These are phyloP conservation scores for Amyelois transitella DNA, from an alignment of 1,140 invertebrate genomes.

Conservation along the genomic window DNA sequence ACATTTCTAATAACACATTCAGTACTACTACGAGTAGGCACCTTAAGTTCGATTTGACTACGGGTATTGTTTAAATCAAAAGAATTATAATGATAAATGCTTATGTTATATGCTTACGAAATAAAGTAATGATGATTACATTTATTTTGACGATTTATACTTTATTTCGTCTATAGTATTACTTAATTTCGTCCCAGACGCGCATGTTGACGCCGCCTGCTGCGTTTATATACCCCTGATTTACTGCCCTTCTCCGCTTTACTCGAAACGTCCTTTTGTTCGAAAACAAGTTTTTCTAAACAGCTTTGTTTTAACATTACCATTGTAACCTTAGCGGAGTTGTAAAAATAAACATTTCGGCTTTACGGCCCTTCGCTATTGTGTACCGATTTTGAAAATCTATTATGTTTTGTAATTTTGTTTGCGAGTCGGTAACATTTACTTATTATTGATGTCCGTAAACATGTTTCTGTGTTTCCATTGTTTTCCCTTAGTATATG, in stretches of 20 bases:
- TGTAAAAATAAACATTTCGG: slow-evolving; percentile 56
- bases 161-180: too few relatives aligned
- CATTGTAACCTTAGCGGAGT: slow-evolving; percentile 39
- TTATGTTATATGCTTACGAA: too few relatives aligned
- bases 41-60: too few relatives aligned
- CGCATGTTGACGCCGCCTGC: background rate
- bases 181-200: background rate
- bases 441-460: background rate
- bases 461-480: background rate
- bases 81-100: too few relatives aligned
- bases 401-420: slow-evolving; percentile 26
- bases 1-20: too few relatives aligned
- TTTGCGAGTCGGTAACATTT: background rate
- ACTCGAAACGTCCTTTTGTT: slow-evolving; percentile 58
- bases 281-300: slow-evolving; percentile 48
- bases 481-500: background rate
- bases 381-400: slow-evolving; percentile 30
- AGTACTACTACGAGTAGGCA: too few relatives aligned
- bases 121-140: too few relatives aligned
- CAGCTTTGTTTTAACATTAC: slow-evolving; percentile 51
- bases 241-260: slow-evolving; percentile 38
- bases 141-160: too few relatives aligned
- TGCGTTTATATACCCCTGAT: slow-evolving; percentile 37
- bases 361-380: slow-evolving; percentile 39
- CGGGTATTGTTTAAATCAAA: too few relatives aligned